These are phyloP conservation scores for Cheilosia vernalis DNA, from an alignment of 2,888 invertebrate species.

Conservation along the genomic window DNA sequence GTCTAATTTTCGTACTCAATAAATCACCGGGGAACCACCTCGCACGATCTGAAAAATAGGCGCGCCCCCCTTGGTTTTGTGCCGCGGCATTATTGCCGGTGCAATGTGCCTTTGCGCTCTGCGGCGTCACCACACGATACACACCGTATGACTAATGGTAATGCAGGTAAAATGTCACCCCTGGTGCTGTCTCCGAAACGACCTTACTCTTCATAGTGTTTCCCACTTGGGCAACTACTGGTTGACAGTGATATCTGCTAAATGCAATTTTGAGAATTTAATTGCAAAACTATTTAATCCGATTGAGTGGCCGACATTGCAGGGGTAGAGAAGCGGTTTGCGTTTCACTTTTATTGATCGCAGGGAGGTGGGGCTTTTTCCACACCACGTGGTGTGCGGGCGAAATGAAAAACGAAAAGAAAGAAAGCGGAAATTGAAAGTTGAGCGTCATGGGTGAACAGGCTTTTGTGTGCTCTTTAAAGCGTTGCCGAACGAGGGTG, in stretches of 20 bases:
- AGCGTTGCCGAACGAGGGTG: neutral
- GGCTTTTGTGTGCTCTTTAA: conserved; percentile 21
- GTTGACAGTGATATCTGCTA: conserved; percentile 3
- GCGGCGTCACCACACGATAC: conserved; percentile 31
- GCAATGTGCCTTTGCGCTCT: conserved; percentile 17
- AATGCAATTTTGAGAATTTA: conserved; percentile 29
- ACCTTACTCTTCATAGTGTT: conserved; percentile 34
- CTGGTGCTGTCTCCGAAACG: conserved; percentile 1
- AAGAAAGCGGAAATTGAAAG: conserved; percentile 60
- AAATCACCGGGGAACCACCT: conserved; percentile 39
- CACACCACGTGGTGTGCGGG: neutral
- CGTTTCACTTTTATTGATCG: conserved; percentile 53
- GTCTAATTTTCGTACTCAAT: conserved; percentile 34
- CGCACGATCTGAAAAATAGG: conserved; percentile 4
- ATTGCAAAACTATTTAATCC: conserved; percentile 16
- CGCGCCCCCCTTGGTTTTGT: conserved; percentile 15
- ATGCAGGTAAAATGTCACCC: conserved; percentile 42
- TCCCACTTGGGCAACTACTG: conserved; percentile 2
- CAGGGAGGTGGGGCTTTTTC: neutral
- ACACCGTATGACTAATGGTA: conserved; percentile 57
- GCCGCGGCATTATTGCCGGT: neutral
- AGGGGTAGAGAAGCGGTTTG: conserved; percentile 16
- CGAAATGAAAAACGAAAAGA: conserved; percentile 26
- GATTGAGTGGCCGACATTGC: neutral
- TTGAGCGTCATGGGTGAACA: conserved; percentile 47